phyloP scores from a whole-genome alignment of 1,140 invertebrate genomes.

The Lordiphosa collinella region DNA sequence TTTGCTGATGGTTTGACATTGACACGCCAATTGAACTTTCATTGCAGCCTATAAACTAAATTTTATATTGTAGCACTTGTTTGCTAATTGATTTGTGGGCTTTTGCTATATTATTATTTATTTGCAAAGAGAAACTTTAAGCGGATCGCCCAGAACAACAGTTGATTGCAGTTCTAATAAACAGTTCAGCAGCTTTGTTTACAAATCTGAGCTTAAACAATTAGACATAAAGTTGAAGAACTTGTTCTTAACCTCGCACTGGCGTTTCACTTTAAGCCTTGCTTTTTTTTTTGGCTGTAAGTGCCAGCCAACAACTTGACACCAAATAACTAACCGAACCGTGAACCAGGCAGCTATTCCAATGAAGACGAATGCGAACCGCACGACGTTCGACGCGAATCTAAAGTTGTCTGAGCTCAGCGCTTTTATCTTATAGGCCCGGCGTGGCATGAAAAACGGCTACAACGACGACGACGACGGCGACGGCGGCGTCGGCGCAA shows the following conservation, averaged over 20 bases:
- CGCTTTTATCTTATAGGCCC: conserved; percentile 62
- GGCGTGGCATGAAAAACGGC: background rate
- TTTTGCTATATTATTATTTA: background rate
- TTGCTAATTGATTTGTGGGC: conserved; percentile 26
- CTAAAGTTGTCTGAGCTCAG: conserved; percentile 53
- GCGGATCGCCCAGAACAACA: background rate
- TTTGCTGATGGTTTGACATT: conserved; percentile 37
- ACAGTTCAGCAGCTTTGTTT: too few species aligned
- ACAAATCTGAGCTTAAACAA: background rate
- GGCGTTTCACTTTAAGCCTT: conserved; percentile 3
- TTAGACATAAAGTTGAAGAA: conserved; percentile 7
- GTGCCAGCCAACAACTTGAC: conserved; percentile 6
- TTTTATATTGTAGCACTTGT: conserved; percentile 7
- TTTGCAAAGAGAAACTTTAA: background rate
- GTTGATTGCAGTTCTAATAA: background rate
- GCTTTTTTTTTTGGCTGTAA: background rate
- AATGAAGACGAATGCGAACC: conserved; percentile 42
- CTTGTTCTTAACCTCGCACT: conserved; percentile 3
- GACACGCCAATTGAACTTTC: conserved; percentile 58
- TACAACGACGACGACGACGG: conserved; percentile 1
- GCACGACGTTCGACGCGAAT: conserved; percentile 59
- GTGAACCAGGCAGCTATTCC: conserved; percentile 2
- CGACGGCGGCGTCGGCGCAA: conserved; percentile 66
- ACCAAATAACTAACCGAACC: conserved; percentile 25
- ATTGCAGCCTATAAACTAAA: conserved; percentile 6